Base-by-base conservation (phyloP, 53 echinoderm and acorn worm genomes). In the Temnopleurus reevesii region DNA sequence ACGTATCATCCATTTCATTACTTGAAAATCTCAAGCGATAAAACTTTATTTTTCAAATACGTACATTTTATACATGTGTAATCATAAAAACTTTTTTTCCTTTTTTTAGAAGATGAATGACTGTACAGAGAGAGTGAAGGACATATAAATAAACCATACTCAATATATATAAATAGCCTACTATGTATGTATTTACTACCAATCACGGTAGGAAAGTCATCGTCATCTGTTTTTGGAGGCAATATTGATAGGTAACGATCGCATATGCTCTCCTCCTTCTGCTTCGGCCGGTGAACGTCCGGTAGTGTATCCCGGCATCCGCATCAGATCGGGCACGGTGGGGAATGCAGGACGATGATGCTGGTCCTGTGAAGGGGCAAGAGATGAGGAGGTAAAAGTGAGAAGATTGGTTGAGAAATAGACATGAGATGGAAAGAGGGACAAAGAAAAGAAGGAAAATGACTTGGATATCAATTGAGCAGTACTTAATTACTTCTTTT, bases 211-310 rank as follows among this genome's bases (percentile, higher is more conserved):
- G 65, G 4, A 8, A 29, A 53, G 66, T 55, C 54, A 8, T 66
- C 71, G 88, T 87, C 88, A 87, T 71, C 88, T 87, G 88, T 44
- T 87, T 65, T 87, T 86, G 64, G 88, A 71, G 71, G 88, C 28
- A 33, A 87, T 87, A 13, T 87, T 87, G 51, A 87, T 87, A 53
- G 88, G 88, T 87, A 66, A 51, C 25, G 88, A 87, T 12, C 88
- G 88, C 66, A 87, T 43, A 54, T 87, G 65, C 6, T 87, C 84
- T 30, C 66, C 71, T 47, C 71, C 71, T 9, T 46, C 71, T 27
- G 45, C 86, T 4, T 36, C 86, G 43, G 45, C 86, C 0, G 13
- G 3, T 34, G 49, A 28, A 55, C 56, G 18, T 35, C 56, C 56
- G 1, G 23, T 30, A 53, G 5, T 24, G 88, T 87, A 66, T 30